phyloP scores from a whole-genome alignment of 2,797 vertebrate genomes.

The Pteropus rufus region DNA sequence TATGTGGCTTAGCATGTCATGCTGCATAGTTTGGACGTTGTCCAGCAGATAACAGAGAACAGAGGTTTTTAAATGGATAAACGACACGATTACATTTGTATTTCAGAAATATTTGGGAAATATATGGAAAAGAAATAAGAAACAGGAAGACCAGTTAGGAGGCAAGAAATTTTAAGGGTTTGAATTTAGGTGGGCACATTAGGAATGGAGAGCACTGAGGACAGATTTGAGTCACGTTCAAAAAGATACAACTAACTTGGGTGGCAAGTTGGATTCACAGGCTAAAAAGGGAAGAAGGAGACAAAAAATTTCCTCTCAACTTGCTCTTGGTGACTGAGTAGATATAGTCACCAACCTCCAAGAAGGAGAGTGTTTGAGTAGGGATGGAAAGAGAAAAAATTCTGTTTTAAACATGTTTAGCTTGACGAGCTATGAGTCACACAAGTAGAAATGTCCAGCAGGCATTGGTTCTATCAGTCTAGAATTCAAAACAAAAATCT shows the following conservation, averaged over 20 bases:
- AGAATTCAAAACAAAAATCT: not conserved
- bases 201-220: not conserved
- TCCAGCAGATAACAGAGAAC: not conserved
- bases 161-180: not conserved
- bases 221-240: not conserved
- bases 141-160: not conserved
- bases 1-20: not conserved
- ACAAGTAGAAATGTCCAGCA: not conserved
- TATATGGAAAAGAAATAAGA: not conserved
- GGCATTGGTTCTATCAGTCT: not conserved
- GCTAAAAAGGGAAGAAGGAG: not conserved
- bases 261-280: not conserved
- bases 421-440: not conserved
- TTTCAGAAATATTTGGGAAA: conserved; percentile 10
- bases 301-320: not conserved
- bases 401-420: not conserved
- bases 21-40: not conserved
- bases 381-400: not conserved
- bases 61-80: not conserved
- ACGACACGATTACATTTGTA: not conserved
- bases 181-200: not conserved
- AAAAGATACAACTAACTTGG: not conserved
- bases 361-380: not conserved
- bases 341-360: not conserved
- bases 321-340: not conserved